Evolutionary conservation across 2,888 invertebrate genomes (phyloP).

Genomic region (Xestobium rufovillosum): DNA sequence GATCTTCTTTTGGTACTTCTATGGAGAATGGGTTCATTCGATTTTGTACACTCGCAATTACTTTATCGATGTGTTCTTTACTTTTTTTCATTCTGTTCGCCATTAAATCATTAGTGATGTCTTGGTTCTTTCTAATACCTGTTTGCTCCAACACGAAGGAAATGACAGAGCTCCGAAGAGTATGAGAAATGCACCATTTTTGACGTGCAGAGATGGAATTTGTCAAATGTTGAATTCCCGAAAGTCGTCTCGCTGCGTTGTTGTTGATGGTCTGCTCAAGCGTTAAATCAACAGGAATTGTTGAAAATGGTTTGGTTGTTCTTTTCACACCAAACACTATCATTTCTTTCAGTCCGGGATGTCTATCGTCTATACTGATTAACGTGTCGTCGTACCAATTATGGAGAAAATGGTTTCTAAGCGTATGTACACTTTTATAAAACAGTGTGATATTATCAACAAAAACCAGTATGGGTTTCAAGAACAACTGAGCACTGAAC

Average conservation of each 20-base stretch:
- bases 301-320: slow-evolving; percentile 22
- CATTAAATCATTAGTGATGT: slow-evolving; percentile 23
- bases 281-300: slow-evolving; percentile 24
- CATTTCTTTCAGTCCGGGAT: slow-evolving; percentile 11
- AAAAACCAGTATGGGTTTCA: no score
- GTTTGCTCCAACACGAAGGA: slow-evolving; percentile 15
- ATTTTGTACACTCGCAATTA: slow-evolving; percentile 22
- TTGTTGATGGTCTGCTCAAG: slow-evolving; percentile 21
- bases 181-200: slow-evolving; percentile 22
- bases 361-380: slow-evolving; percentile 4
- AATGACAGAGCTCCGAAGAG: slow-evolving; percentile 21
- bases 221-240: slow-evolving; percentile 24
- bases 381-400: no score
- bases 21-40: slow-evolving; percentile 24
- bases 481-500: no score
- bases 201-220: slow-evolving; percentile 24
- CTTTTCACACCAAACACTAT: slow-evolving; percentile 15
- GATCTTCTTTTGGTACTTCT: slow-evolving; percentile 21
- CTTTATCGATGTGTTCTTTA: slow-evolving; percentile 18
- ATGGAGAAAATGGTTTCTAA: no score
- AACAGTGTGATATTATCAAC: no score
- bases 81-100: slow-evolving; percentile 19
- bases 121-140: slow-evolving; percentile 19
- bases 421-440: no score
- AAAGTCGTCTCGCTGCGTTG: slow-evolving; percentile 19